Percentiles rank a stretch among this genome's conserved stretches.
Evolutionary conservation across 2,113 vertebrate genomes (phyloP).

Genomic region (Elgaria multicarinata): DNA sequence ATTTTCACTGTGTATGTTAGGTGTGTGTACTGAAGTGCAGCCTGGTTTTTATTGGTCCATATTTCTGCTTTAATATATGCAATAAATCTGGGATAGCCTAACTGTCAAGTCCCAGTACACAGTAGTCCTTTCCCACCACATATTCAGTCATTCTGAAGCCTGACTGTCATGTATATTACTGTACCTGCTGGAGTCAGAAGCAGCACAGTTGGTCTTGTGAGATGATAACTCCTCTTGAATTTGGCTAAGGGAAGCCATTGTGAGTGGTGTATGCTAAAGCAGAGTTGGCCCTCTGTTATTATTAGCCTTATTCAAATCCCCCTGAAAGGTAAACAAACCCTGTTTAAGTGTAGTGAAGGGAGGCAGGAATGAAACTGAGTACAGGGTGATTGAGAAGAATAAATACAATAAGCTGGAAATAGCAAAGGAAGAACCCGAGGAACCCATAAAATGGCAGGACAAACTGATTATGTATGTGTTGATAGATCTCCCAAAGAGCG

Average conservation of each 20-base stretch:
- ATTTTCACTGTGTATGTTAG: background rate
- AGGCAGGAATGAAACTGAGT: background rate
- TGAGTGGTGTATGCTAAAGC: background rate
- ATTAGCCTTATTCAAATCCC: background rate
- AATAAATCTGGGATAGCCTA: background rate
- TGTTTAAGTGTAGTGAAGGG: background rate
- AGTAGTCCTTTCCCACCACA: background rate
- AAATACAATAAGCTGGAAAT: background rate
- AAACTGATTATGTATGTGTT: background rate
- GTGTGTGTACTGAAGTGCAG: conserved; percentile 12
- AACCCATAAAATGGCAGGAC: background rate
- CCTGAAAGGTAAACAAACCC: background rate
- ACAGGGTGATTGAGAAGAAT: background rate
- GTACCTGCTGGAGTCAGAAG: background rate
- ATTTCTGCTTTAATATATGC: background rate
- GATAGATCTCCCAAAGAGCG: too few relatives aligned
- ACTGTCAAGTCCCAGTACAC: background rate
- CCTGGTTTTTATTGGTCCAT: conserved; percentile 9
- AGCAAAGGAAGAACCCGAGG: background rate
- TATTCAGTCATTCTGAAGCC: background rate
- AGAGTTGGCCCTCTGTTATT: background rate
- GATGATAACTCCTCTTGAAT: background rate
- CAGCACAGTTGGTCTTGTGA: background rate
- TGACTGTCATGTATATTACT: background rate
- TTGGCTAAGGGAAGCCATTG: background rate